Evolutionary conservation across 1,140 invertebrate species (phyloP), one percentile per base, ranked within the genome.

Genomic region (Amyelois transitella): DNA sequence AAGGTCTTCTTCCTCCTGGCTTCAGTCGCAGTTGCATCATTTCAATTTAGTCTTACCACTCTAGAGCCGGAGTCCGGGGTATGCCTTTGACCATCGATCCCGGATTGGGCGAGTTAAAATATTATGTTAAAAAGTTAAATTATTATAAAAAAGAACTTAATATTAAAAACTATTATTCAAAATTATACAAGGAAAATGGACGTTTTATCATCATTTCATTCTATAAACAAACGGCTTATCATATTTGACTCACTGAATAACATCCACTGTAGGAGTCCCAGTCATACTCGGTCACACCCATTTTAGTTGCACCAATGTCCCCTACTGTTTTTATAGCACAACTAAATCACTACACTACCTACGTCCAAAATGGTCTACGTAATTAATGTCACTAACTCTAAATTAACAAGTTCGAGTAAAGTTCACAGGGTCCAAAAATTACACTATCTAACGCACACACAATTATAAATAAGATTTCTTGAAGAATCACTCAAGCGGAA

Each of bases 231-330:
- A 57, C 43, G 53, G 47, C 38, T 58, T 43, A 24, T 57, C 18
- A 22, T 53, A 38, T 12, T 14, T 58, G 43, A 82, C 83, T 86
- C 65, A 86, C 84, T 69, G 81, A 84, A 69, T 79, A 84, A 72
- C 80, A 83, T 70, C 84, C 84, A 75, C 75, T 82, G 56, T 75
- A 82, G 58, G 82, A 76, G 62, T 88, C 84, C 82, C 81, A 88
- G 64, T 88, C 82, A 61, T 73, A 86, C 28, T 87, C 85, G 55
- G 76, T 83, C 74, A 87, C 82, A 79, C 84, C 84, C 84, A 87
- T 87, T 73, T 82, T 66, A 72, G 65, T 57, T 69, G 52, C 57
- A 69, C 57, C 59, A 64, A 48, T 69, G 58, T 62, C 63, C 62
- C 55, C 48, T 49, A 66, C 64, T 61, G 66, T 69, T 68, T 66